These are phyloP conservation scores for Pan troglodytes DNA, from an alignment of 2,113 vertebrate genomes.

Conservation along the genomic window DNA sequence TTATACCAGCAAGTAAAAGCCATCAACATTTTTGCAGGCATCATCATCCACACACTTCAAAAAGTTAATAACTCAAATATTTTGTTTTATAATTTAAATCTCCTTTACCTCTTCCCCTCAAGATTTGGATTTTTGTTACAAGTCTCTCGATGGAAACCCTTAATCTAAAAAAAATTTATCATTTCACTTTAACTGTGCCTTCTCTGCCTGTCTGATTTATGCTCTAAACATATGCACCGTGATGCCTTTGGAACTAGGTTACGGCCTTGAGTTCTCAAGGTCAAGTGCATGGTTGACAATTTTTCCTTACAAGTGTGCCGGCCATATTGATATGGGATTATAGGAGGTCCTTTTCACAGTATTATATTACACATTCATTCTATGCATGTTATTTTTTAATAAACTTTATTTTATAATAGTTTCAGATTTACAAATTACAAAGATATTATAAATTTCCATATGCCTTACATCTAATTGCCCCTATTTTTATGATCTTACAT, in stretches of 20 bases:
- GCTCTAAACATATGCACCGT: background rate
- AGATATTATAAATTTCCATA: background rate
- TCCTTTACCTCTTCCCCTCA: background rate
- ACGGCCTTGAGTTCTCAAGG: background rate
- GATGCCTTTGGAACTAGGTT: background rate
- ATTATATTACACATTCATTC: conserved; percentile 3
- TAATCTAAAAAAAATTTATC: background rate
- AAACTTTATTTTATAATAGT: background rate
- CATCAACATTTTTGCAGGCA: background rate
- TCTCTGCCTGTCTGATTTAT: background rate
- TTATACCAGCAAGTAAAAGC: background rate
- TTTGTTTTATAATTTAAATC: conserved; percentile 5
- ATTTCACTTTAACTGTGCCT: background rate
- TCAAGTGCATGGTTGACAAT: background rate
- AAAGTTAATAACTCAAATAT: conserved; percentile 19
- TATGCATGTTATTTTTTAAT: conserved; percentile 23
- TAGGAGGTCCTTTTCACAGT: background rate
- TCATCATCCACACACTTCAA: background rate
- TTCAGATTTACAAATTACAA: conserved; percentile 38
- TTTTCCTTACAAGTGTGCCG: background rate
- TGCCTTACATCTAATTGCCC: background rate
- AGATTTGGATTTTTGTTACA: background rate
- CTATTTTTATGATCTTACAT: conserved; percentile 31
- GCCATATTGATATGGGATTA: background rate
- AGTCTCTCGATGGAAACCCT: background rate